These are phyloP conservation scores for Pseudachorutes palmiensis DNA, from an alignment of 1,140 invertebrate species.

Conservation along the genomic window DNA sequence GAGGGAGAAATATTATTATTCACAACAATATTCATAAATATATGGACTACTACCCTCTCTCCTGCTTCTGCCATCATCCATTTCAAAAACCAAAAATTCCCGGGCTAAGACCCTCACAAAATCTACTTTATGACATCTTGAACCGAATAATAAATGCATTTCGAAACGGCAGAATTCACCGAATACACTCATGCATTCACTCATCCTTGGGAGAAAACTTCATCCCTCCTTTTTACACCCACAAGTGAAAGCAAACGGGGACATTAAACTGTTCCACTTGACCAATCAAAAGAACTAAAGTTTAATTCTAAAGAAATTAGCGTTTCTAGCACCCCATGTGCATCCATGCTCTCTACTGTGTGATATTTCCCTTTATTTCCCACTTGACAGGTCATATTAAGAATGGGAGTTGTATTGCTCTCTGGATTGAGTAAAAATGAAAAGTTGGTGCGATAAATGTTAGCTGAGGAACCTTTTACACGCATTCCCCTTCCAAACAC, in stretches of 20 bases:
- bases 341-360: no score
- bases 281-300: background rate
- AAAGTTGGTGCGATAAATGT: no score
- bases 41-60: background rate
- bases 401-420: no score
- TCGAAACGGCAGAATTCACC: background rate
- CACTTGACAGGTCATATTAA: no score
- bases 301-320: background rate
- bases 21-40: slow-evolving; percentile 1
- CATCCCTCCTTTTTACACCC: background rate
- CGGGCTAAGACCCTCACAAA: background rate
- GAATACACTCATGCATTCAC: no score
- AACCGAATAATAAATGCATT: background rate
- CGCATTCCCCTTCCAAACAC: no score
- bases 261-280: background rate
- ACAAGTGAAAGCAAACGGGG: background rate
- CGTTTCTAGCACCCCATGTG: no score
- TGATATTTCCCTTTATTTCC: no score
- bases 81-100: background rate
- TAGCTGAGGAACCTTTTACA: no score
- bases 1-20: background rate
- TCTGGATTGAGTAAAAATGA: no score
- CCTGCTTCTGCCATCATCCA: background rate
- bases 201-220: background rate
- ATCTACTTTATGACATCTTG: slow-evolving; percentile 6